Evolutionary conservation across 2,113 vertebrate genomes (phyloP).

Genomic region (Heterocephalus glaber): DNA sequence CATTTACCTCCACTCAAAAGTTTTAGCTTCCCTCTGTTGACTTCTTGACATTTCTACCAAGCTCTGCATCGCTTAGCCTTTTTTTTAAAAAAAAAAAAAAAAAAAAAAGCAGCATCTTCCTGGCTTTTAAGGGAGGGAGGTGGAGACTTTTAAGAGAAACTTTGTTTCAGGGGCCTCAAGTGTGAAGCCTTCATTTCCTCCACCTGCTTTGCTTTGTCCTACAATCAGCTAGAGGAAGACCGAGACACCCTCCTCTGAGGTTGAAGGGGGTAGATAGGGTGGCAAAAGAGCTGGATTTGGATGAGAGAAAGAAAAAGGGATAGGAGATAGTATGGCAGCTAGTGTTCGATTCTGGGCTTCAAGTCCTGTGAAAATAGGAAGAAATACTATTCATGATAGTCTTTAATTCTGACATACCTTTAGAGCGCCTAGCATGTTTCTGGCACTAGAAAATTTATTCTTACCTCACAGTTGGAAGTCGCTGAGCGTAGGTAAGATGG

Average conservation of each 20-base stretch:
- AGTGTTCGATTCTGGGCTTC: slow-evolving; percentile 37
- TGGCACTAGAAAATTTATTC: slow-evolving; percentile 28
- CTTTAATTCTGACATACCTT: slow-evolving; percentile 33
- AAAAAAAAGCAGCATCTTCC: slow-evolving; percentile 60
- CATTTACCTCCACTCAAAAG: slow-evolving; percentile 9
- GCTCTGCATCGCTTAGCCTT: slow-evolving; percentile 64
- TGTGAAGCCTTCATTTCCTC: slow-evolving; percentile 78
- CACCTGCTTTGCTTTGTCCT: slow-evolving; percentile 74
- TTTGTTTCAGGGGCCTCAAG: slow-evolving; percentile 69
- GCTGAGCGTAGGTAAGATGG: neutral
- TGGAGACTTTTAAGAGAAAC: slow-evolving; percentile 70
- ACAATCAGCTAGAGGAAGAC: slow-evolving; percentile 52
- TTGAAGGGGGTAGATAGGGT: slow-evolving; percentile 1
- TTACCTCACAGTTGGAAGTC: slow-evolving; percentile 2
- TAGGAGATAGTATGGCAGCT: slow-evolving; percentile 43
- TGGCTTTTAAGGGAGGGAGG: slow-evolving; percentile 66
- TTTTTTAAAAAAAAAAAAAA: no score
- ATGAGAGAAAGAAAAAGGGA: slow-evolving; percentile 42
- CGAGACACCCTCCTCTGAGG: slow-evolving; percentile 55
- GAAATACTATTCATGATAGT: neutral
- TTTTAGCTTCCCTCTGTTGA: slow-evolving; percentile 62
- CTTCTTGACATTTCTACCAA: slow-evolving; percentile 68
- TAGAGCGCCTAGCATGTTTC: neutral
- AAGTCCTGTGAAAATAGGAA: neutral
- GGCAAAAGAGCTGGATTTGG: slow-evolving; percentile 54